Percentiles rank a stretch among this genome's conserved stretches.
These are phyloP conservation scores for Octodon degus DNA, from an alignment of 2,113 vertebrate genomes.

Conservation along the genomic window DNA sequence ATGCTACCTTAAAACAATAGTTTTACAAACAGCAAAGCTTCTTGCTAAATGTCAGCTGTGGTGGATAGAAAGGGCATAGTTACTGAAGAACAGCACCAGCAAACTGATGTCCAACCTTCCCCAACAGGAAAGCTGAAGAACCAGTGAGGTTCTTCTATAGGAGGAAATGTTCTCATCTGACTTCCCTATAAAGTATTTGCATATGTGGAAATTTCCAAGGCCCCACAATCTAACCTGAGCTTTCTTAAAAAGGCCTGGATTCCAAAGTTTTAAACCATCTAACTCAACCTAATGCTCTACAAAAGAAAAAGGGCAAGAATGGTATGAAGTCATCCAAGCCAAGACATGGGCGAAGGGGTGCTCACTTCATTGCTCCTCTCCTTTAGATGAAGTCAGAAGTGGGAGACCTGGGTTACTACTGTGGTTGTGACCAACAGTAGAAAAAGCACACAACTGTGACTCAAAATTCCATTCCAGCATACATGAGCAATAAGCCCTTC, in stretches of 20 bases:
- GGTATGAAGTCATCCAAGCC: background rate
- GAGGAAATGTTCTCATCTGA: background rate
- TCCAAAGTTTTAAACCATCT: background rate
- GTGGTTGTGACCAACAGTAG: background rate
- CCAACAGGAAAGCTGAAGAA: background rate
- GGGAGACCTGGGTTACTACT: background rate
- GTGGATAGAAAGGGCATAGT: background rate
- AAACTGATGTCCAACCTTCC: background rate
- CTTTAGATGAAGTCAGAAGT: background rate
- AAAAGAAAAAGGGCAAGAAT: background rate
- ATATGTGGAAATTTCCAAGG: background rate
- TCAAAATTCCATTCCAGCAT: background rate
- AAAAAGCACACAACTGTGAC: background rate
- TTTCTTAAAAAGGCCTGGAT: background rate
- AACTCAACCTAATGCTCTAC: background rate
- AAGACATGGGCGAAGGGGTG: background rate
- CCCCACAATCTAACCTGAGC: background rate
- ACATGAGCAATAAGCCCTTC: background rate
- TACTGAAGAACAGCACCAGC: background rate
- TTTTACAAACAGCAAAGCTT: conserved; percentile 12
- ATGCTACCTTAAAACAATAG: background rate
- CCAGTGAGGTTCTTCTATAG: background rate
- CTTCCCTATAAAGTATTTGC: conserved; percentile 41
- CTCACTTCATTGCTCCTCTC: background rate
- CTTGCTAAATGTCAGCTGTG: background rate